phyloP scores from a whole-genome alignment of 2,797 vertebrate genomes.

The Crenuchus spilurus region DNA sequence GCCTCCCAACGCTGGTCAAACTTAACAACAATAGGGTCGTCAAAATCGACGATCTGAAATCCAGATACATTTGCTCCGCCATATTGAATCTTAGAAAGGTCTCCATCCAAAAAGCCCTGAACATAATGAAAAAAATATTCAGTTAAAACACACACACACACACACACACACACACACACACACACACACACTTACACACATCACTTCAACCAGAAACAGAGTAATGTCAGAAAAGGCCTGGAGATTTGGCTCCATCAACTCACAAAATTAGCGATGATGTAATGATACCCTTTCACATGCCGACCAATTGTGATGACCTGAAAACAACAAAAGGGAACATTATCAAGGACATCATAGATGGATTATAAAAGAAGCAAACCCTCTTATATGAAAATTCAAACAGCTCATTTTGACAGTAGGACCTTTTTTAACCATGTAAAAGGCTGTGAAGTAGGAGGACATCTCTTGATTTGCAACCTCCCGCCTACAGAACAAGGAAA shows the following conservation, averaged over 20 bases:
- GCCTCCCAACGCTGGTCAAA: conserved; percentile 98
- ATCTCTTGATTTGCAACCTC: background rate
- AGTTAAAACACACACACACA: background rate
- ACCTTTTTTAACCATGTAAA: background rate
- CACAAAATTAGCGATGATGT: conserved; percentile 96
- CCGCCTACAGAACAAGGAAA: background rate
- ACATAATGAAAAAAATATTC: background rate
- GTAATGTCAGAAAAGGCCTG: background rate
- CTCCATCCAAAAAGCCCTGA: conserved; percentile 94
- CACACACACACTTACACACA: background rate
- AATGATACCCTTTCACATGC: conserved; percentile 97
- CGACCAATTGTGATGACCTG: conserved; percentile 97
- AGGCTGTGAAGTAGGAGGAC: background rate
- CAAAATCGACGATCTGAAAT: conserved; percentile 98
- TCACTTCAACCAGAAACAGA: background rate
- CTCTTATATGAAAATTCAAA: background rate
- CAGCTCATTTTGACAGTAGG: background rate
- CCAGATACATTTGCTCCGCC: conserved; percentile 94
- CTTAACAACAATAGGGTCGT: conserved; percentile 95
- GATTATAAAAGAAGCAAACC: too few species aligned
- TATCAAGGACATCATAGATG: background rate
- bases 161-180: background rate
- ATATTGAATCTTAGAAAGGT: conserved; percentile 96
- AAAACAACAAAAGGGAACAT: conserved; percentile 18
- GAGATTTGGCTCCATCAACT: conserved; percentile 51